Conservation (phyloP, 2,113 vertebrate species). For the Pterocles gutturalis region DNA sequence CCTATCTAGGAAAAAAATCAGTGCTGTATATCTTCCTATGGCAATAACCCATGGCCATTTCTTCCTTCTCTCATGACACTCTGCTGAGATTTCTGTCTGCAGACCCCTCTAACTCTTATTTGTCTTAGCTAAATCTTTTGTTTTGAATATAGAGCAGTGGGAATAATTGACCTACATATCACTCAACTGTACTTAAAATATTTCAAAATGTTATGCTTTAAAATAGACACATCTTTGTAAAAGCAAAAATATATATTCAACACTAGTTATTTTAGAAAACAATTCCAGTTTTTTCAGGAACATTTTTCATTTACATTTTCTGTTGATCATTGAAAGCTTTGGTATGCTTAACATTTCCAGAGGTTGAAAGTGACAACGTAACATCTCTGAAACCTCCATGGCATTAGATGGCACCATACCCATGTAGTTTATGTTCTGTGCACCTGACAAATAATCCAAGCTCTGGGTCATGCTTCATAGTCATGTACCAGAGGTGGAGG, state of each 20-base stretch:
- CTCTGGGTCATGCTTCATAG: neutral
- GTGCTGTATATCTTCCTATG: neutral
- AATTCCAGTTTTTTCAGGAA: neutral
- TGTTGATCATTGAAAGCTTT: neutral
- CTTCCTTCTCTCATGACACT: neutral
- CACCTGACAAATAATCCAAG: neutral
- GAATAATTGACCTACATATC: neutral
- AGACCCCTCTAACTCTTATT: neutral
- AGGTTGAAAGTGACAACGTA: neutral
- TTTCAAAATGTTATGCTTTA: neutral
- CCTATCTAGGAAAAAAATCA: neutral
- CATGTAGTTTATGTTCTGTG: neutral
- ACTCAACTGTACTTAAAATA: neutral
- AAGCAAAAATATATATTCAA: neutral
- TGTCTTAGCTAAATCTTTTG: neutral
- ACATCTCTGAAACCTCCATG: neutral
- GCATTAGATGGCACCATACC: neutral
- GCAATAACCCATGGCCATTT: neutral
- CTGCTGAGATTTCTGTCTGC: neutral
- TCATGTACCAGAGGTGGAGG: neutral
- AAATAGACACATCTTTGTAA: neutral
- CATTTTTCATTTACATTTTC: neutral
- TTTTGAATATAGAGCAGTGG: neutral
- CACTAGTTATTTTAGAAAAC: neutral
- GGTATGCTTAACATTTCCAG: neutral